Evolutionary conservation across 2,888 invertebrate genomes (phyloP).

Genomic region (Torymus aiolomorphi): DNA sequence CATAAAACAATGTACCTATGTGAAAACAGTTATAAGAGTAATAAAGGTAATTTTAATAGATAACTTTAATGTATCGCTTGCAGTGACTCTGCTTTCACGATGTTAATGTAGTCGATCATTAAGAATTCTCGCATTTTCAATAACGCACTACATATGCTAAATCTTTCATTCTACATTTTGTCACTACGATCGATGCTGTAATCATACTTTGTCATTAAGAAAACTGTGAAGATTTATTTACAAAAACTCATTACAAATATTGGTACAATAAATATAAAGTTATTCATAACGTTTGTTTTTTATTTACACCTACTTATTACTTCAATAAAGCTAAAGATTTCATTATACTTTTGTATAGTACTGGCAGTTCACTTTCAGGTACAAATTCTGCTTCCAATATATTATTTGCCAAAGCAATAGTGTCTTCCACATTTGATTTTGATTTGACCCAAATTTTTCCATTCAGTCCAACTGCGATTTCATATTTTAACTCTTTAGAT

Average conservation of each 20-base stretch:
- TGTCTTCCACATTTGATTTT: constrained; percentile 80
- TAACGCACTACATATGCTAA: constrained; percentile 52
- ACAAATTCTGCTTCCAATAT: constrained; percentile 84
- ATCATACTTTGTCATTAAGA: constrained; percentile 61
- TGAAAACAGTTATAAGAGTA: constrained; percentile 55
- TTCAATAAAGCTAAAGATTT: constrained; percentile 61
- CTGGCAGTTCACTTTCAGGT: constrained; percentile 79
- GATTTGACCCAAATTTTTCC: constrained; percentile 95
- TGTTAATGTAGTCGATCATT: constrained; percentile 56
- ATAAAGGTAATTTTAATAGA: constrained; percentile 56
- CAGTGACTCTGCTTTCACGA: constrained; percentile 56
- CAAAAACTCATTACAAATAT: constrained; percentile 66
- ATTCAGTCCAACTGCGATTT: constrained; percentile 94
- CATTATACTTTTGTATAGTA: constrained; percentile 78
- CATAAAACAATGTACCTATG: constrained; percentile 55
- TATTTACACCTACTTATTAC: constrained; percentile 49
- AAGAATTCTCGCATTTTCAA: constrained; percentile 52
- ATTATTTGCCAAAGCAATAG: constrained; percentile 88
- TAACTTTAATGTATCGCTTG: constrained; percentile 56
- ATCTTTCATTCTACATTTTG: constrained; percentile 56
- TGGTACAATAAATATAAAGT: constrained; percentile 67
- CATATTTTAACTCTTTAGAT: constrained; percentile 88
- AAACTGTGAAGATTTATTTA: constrained; percentile 68
- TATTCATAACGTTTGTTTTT: constrained; percentile 62
- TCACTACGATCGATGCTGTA: constrained; percentile 57